Base-by-base conservation (phyloP, 2,113 vertebrate species). In the Cheilinus undulatus region DNA sequence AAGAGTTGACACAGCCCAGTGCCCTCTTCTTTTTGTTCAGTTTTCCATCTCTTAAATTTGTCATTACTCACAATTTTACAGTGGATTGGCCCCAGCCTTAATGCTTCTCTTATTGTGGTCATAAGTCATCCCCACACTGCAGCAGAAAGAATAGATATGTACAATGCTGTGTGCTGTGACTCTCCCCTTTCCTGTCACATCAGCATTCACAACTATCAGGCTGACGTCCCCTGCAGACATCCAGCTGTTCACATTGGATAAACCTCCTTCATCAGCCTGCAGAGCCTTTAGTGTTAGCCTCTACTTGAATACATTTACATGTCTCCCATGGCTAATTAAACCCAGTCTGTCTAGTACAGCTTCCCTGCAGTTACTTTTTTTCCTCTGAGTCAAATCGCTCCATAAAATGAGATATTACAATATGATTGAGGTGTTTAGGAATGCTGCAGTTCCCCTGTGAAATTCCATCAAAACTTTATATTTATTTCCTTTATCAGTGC, bases 161-260 rank as follows among this genome's bases (percentile, higher is more conserved):
- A 9, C 22, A 40, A 22, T 26, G 19, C 40, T 57, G 52, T 26
- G 22, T 26, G 19, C 40, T 61, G 56, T 23, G 58, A 59, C 53
- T 50, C 52, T 81, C 53, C 30, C 40, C 53, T 45, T 69, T 61
- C 78, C 69, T 82, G 72, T 82, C 84, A 87, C 15, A 64, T 54
- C 48, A 61, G 34, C 64, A 76, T 70, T 72, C 70, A 82, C 40
- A 76, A 19, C 34, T 61, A 76, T 64, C 46, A 68, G 54, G 58
- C 36, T 80, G 61, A 82, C 54, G 69, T 63, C 40, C 64, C 82
- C 73, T 73, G 28, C 32, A 78, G 79, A 67, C 63, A 80, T 53
- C 30, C 15, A 53, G 43, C 72, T 54, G 68, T 64, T 88, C 83
- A 82, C 77, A 72, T 80, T 52, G 7, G 24, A 82, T 77, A 66